A percentile compares a stretch with the other conserved stretches of the same genome.
These are phyloP conservation scores for Melieria omissa DNA, from an alignment of 2,888 invertebrate genomes.

Conservation along the genomic window DNA sequence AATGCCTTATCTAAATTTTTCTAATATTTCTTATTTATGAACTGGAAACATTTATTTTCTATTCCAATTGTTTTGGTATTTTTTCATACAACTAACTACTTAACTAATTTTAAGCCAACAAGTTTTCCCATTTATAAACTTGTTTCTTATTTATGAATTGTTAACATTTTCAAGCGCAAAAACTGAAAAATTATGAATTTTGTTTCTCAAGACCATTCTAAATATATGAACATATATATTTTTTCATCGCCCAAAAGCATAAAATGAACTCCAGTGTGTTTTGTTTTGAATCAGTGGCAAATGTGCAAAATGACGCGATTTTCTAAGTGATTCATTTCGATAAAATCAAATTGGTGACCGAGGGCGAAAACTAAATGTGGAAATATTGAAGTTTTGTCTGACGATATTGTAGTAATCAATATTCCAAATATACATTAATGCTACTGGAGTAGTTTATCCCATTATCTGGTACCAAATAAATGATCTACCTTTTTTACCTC, in stretches of 20 bases:
- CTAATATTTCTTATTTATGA: neutral
- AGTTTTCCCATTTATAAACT: constrained; percentile 18
- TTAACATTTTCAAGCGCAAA: constrained; percentile 20
- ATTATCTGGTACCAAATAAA: no score
- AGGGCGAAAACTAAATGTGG: no score
- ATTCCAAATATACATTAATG: no score
- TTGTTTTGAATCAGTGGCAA: neutral
- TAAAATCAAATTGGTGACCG: no score
- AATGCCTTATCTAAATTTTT: neutral
- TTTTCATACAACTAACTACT: constrained; percentile 26
- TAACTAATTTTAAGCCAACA: constrained; percentile 20
- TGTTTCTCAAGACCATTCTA: constrained; percentile 23
- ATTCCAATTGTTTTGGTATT: neutral
- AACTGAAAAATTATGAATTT: constrained; percentile 10
- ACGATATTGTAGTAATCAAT: no score
- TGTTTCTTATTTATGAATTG: constrained; percentile 26
- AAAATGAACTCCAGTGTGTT: neutral
- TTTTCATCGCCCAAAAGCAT: constrained; percentile 15
- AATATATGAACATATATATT: constrained; percentile 21
- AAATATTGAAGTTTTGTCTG: no score
- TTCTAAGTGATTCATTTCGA: no score
- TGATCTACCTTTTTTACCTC: no score
- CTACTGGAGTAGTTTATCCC: no score
- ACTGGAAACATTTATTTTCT: neutral
- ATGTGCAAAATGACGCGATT: no score